These are phyloP conservation scores for Phaethon lepturus DNA, from an alignment of 2,113 vertebrate species.

Conservation along the genomic window DNA sequence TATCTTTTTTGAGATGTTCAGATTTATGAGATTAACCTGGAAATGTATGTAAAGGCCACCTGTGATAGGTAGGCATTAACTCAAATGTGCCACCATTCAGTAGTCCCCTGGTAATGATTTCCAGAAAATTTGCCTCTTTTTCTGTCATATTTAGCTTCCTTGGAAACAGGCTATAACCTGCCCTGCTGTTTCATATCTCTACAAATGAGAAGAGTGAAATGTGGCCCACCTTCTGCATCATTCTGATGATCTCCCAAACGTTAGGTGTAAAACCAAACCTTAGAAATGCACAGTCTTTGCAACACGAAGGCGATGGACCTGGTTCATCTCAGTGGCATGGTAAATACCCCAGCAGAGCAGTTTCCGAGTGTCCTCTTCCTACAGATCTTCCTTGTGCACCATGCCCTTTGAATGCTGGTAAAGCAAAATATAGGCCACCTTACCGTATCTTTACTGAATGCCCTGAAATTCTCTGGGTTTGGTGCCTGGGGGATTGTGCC, in stretches of 20 bases:
- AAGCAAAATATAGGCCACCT: background rate
- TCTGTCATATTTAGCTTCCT: background rate
- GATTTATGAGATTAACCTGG: background rate
- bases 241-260: background rate
- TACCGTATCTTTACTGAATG: background rate
- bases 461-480: rapidly evolving
- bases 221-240: background rate
- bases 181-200: background rate
- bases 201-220: background rate
- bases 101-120: background rate
- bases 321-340: background rate
- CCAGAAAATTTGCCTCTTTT: background rate
- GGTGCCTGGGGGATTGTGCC: background rate
- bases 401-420: background rate
- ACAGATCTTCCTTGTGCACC: background rate
- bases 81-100: background rate
- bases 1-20: background rate
- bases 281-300: background rate
- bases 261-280: background rate
- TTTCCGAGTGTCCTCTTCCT: background rate
- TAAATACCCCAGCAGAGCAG: background rate
- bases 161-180: background rate
- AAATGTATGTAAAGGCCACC: background rate
- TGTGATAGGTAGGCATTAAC: background rate
- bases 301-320: too few species aligned